Conservation (phyloP, 2,888 invertebrate genomes). For the Pammene aurita region DNA sequence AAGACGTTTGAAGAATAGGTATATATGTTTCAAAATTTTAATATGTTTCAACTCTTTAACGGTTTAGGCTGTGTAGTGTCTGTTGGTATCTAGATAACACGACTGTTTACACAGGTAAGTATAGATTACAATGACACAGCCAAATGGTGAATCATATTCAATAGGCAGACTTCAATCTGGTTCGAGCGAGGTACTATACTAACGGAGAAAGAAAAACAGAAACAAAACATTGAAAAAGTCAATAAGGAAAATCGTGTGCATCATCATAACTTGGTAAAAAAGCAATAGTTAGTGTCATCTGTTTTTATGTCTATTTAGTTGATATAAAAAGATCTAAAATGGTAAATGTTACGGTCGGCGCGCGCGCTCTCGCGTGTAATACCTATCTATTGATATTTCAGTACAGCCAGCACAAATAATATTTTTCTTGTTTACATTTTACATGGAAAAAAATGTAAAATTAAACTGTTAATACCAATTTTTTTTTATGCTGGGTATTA, state of each 20-base stretch:
- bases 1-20: too few species aligned
- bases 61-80: too few species aligned
- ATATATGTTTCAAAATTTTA: too few species aligned
- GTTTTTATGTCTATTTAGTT: slow-evolving; percentile 41
- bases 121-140: too few species aligned
- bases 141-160: not conserved
- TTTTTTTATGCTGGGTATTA: too few species aligned
- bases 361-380: slow-evolving; percentile 39
- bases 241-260: slow-evolving; percentile 20
- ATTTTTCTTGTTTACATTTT: not conserved
- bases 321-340: slow-evolving; percentile 40
- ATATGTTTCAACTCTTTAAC: too few species aligned
- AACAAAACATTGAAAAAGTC: not conserved
- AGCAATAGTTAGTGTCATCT: slow-evolving; percentile 33
- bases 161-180: not conserved
- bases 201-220: not conserved
- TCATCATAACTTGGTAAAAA: slow-evolving; percentile 20
- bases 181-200: not conserved
- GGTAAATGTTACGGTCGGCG: slow-evolving; percentile 39
- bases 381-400: slow-evolving; percentile 39
- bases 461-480: too few species aligned
- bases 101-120: too few species aligned
- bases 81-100: too few species aligned
- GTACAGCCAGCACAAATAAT: slow-evolving; percentile 22
- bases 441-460: not conserved